Evolutionary conservation across 2,113 vertebrate species (phyloP).

Genomic region (Tinamus guttatus): DNA sequence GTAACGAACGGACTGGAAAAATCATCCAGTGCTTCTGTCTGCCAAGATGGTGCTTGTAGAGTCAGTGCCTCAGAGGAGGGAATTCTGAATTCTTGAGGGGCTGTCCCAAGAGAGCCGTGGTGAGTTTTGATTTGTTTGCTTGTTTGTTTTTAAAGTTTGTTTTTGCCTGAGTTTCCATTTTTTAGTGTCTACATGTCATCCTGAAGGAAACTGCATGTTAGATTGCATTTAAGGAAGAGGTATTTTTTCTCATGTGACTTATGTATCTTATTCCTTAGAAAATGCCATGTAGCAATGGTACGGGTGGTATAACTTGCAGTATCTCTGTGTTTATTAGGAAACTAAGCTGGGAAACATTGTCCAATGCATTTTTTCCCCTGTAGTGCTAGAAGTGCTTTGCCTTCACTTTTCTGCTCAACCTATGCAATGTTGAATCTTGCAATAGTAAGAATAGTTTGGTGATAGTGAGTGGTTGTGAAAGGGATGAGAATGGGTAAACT

Average conservation of each 20-base stretch:
- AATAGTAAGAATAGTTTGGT: neutral
- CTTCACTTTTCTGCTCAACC: neutral
- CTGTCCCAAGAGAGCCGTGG: neutral
- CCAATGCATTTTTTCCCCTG: neutral
- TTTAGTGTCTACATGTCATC: neutral
- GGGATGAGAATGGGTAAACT: neutral
- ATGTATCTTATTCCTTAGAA: neutral
- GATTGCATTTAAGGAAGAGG: neutral
- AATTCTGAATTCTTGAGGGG: neutral
- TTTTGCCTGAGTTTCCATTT: neutral
- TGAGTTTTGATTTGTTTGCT: neutral
- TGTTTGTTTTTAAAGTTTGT: neutral
- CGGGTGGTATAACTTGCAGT: neutral
- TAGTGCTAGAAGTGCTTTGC: neutral
- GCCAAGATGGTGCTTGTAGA: neutral
- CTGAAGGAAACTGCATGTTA: neutral
- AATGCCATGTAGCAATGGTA: neutral
- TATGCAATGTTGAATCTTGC: accelerated
- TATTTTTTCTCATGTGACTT: neutral
- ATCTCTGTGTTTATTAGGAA: neutral
- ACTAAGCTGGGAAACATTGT: neutral
- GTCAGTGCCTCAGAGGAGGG: neutral
- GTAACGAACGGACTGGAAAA: neutral
- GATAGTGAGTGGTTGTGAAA: neutral
- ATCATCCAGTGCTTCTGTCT: neutral